Percentiles rank a stretch among this genome's conserved stretches.
These are phyloP conservation scores for Sinotaia quadrata DNA, from an alignment of 2,888 invertebrate species.

Conservation along the genomic window DNA sequence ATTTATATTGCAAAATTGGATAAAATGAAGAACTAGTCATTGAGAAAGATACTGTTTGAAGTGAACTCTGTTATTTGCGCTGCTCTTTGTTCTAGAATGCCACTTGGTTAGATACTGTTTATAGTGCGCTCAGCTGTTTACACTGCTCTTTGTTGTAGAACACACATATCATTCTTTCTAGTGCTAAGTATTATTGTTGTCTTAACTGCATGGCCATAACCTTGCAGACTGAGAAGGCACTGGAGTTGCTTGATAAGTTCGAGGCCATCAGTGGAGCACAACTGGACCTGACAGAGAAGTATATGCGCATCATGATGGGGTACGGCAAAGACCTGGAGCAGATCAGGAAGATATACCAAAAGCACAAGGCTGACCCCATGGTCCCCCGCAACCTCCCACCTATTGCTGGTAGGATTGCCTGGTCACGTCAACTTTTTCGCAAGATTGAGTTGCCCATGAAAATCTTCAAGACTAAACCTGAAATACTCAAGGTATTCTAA, in stretches of 20 bases:
- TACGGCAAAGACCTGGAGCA: slow-evolving; percentile 88
- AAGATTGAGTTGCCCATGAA: slow-evolving; percentile 88
- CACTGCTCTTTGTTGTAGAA: too few species aligned
- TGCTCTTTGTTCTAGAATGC: too few species aligned
- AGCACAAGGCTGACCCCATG: slow-evolving; percentile 90
- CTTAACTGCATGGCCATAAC: too few species aligned
- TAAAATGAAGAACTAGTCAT: too few species aligned
- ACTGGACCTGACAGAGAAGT: slow-evolving; percentile 72
- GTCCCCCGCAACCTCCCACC: slow-evolving; percentile 91
- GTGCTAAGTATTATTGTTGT: too few species aligned
- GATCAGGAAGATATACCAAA: slow-evolving; percentile 82
- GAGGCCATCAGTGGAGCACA: slow-evolving; percentile 68
- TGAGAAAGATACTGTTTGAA: too few species aligned
- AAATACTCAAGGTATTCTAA: slow-evolving; percentile 63
- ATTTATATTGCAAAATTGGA: too few species aligned
- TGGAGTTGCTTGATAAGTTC: slow-evolving; percentile 70
- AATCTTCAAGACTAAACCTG: slow-evolving; percentile 69
- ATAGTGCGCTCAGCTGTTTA: too few species aligned
- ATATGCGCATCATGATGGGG: slow-evolving; percentile 69
- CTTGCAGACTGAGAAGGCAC: slow-evolving; percentile 71
- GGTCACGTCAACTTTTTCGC: slow-evolving; percentile 85
- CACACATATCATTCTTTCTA: too few species aligned
- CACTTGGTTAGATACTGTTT: too few species aligned
- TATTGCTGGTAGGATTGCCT: slow-evolving; percentile 84
- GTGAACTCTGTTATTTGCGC: too few species aligned